Evolutionary conservation across 2,113 vertebrate genomes (phyloP), one percentile per base, ranked within the genome.

Genomic region (Anguilla japonica): DNA sequence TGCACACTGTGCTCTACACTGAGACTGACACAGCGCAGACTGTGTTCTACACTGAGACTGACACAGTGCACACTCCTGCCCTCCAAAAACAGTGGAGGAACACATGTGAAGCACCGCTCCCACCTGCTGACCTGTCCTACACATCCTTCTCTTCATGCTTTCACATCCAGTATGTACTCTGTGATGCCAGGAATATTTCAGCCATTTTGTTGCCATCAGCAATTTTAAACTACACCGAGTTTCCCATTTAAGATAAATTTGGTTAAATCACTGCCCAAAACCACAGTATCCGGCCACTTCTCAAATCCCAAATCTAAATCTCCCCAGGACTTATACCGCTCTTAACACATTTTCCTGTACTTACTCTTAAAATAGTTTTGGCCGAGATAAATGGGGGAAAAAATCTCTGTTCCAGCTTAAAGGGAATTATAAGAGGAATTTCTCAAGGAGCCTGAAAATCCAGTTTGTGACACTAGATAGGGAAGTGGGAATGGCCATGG

Each of bases 341-440:
- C 90, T 91, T 90, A 89, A 88, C 90, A 88, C 88, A 56, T 83
- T 87, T 71, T 88, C 79, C 90, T 87, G 91, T 87, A 60, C 29
- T 60, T 22, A 60, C 34, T 60, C 82, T 87, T 88, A 83, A 91
- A 89, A 89, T 86, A 86, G 87, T 88, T 90, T 86, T 88, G 89
- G 88, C 46, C 85, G 41, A 93, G 79, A 80, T 41, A 41, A 80
- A 80, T 41, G 79, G 5, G 5, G 9, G 41, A 82, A 82, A 83
- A n/a, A 83, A 1, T 82, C 53, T 34, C 56, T 60, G 82, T 60
- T 83, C 82, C 56, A 41, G 82, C 82, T 83, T 83, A 60, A 83
- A 63, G 18, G 82, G 82, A 50, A 85, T 79, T 79, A 53, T 50
- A 79, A 40, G 26, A 14, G 39, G 29, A 84, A 63, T 84, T 84